Percentiles rank a stretch among this genome's conserved stretches.
These are phyloP conservation scores for Tyria jacobaeae DNA, from an alignment of 2,888 invertebrate species.

Conservation along the genomic window DNA sequence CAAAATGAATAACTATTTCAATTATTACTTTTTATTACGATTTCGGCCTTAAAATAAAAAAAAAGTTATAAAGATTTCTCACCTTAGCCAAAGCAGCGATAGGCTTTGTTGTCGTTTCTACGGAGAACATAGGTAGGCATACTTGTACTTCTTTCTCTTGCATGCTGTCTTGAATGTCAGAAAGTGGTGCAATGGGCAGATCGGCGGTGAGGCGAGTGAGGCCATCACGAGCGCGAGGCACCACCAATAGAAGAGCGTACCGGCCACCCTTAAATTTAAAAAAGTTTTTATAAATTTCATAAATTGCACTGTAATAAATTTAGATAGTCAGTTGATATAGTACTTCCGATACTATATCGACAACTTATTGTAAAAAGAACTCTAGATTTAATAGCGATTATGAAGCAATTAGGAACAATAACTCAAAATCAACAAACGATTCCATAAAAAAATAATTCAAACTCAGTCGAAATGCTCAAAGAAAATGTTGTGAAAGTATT, in stretches of 20 bases:
- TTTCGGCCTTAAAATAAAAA: too few relatives aligned
- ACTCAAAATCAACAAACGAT: neutral
- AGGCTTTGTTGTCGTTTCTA: constrained; percentile 88
- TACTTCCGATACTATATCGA: too few relatives aligned
- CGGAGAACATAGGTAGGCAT: constrained; percentile 87
- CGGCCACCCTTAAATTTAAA: constrained; percentile 80
- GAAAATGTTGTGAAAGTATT: too few relatives aligned
- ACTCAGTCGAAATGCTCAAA: too few relatives aligned
- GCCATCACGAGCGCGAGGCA: constrained; percentile 87
- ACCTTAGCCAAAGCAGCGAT: constrained; percentile 87
- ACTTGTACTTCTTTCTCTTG: constrained; percentile 80
- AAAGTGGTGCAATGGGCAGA: constrained; percentile 78
- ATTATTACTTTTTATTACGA: neutral
- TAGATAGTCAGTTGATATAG: too few relatives aligned
- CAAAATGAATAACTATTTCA: neutral
- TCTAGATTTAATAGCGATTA: too few relatives aligned
- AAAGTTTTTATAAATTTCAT: neutral
- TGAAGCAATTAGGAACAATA: neutral
- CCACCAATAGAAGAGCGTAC: constrained; percentile 86
- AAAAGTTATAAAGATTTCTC: constrained; percentile 11
- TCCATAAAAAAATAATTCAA: too few relatives aligned
- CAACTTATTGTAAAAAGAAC: too few relatives aligned
- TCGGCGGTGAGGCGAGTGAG: constrained; percentile 84
- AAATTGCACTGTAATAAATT: too few relatives aligned
- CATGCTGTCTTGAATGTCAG: constrained; percentile 77